Base-by-base conservation (phyloP, 2,888 invertebrate species). In the Leucoptera coffeella region DNA sequence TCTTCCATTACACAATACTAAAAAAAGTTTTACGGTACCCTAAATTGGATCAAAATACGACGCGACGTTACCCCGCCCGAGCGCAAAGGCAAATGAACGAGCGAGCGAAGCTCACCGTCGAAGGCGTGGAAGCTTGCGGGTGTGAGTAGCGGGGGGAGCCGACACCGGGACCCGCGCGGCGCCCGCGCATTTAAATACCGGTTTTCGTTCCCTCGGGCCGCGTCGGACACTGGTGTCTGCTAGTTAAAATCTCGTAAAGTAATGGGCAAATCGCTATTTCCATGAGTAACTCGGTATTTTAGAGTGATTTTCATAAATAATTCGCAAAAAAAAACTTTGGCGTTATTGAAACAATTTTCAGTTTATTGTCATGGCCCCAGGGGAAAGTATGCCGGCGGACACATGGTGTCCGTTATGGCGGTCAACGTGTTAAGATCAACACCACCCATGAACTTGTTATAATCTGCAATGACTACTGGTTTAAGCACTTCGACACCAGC, bases 161-260 rank as follows among this genome's bases (percentile, higher is more conserved):
- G 23, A 23, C 23, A 23, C 7, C 7, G 23, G 3, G 23, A 23
- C 23, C 23, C 13, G 14, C 23, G 23, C 14, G 23, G 23, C 23
- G 7, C 22, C 11, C 17, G 6, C 17, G 6, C 6, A 6, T 17
- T 4, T 9, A 22, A 22, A 9, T 9, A 10, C 9, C 5, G 10
- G 10, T 22, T 8, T 6, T 22, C 5, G 5, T 22, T 10, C 10
- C 8, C 5, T 10, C 10, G 22, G 9, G 22, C 22, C 22, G 10
- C 10, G 22, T 6, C 22, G 10, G 10, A 22, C 10, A 22, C 6
- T 22, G 10, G 10, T 9, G 10, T 8, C 9, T 22, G 10, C 22
- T 10, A 22, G 10, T 5, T 22, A 22, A 9, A 9, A 9, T 22
- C 5, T 22, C 8, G 4, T 5, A 9, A 22, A 9, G 10, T 9